These are phyloP conservation scores for Dendronephthya gigantea DNA, from an alignment of 64 coral and sea anemone species.

Conservation along the genomic window DNA sequence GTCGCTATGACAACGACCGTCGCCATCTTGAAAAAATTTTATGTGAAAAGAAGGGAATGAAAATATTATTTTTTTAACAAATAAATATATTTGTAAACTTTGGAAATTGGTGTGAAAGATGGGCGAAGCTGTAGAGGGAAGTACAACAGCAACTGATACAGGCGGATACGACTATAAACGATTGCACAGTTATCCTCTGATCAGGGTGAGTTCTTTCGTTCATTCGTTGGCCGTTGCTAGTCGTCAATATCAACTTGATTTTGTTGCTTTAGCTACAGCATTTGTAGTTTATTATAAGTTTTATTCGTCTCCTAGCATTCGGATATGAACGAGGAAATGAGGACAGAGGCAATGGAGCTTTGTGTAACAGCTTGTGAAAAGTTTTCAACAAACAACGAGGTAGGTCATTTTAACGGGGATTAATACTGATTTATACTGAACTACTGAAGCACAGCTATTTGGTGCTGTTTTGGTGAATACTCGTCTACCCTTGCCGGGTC, in stretches of 20 bases:
- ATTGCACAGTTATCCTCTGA: conserved; percentile 90
- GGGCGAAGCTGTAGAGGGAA: conserved; percentile 59
- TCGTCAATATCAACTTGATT: neutral
- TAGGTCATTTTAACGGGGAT: no score
- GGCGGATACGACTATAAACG: conserved; percentile 97
- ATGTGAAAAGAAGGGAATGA: neutral
- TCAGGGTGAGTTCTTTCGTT: conserved; percentile 81
- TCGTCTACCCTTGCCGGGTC: neutral
- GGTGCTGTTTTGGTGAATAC: neutral
- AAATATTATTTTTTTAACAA: conserved; percentile 10
- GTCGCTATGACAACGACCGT: neutral
- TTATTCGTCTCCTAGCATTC: conserved; percentile 51
- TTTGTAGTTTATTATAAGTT: no score
- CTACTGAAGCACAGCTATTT: no score
- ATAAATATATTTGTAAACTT: neutral
- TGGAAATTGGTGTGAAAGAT: neutral
- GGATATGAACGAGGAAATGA: conserved; percentile 99
- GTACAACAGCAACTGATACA: conserved; percentile 43
- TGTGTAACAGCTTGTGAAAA: conserved; percentile 99
- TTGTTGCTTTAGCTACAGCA: neutral
- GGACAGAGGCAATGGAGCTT: conserved; percentile 97
- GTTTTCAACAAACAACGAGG: conserved; percentile 95
- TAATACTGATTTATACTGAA: no score
- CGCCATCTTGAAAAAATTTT: conserved; percentile 1
- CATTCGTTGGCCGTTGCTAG: no score